These are phyloP conservation scores for Chaetodon auriga DNA, from an alignment of 2,113 vertebrate species.

Conservation along the genomic window DNA sequence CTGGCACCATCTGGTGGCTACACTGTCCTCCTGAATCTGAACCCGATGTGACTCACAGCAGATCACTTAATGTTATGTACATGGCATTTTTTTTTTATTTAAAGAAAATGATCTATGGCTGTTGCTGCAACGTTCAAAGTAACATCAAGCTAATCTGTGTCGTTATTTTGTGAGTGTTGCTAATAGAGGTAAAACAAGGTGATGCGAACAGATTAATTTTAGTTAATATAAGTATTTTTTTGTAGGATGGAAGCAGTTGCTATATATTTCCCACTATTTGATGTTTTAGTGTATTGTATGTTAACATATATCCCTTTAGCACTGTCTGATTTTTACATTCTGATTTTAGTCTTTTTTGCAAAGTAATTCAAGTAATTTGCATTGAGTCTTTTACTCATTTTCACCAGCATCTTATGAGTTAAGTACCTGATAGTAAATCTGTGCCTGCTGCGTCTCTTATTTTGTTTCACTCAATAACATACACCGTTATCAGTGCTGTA, in stretches of 20 bases:
- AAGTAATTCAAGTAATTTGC: neutral
- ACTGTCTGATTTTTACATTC: neutral
- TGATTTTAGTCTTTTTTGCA: neutral
- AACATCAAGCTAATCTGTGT: neutral
- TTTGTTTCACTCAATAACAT: neutral
- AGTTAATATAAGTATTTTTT: too few species aligned
- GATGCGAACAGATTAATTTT: neutral
- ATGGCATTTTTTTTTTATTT: neutral
- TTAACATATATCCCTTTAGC: neutral
- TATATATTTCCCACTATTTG: neutral
- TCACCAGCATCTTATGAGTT: neutral
- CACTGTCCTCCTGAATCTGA: neutral
- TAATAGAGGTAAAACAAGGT: neutral
- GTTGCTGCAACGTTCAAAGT: neutral
- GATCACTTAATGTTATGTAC: too few species aligned
- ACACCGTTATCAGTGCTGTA: too few species aligned
- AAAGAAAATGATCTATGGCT: neutral
- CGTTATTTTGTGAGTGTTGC: neutral
- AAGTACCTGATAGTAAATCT: neutral
- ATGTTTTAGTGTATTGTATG: neutral
- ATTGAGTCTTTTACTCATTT: neutral
- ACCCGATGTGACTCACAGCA: neutral
- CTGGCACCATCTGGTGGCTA: slow-evolving; percentile 78
- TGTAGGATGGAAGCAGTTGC: neutral
- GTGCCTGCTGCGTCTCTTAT: neutral